A percentile compares a stretch with the other conserved stretches of the same genome.
Conservation (phyloP, 2,113 vertebrate genomes). For the Chinchilla lanigera region DNA sequence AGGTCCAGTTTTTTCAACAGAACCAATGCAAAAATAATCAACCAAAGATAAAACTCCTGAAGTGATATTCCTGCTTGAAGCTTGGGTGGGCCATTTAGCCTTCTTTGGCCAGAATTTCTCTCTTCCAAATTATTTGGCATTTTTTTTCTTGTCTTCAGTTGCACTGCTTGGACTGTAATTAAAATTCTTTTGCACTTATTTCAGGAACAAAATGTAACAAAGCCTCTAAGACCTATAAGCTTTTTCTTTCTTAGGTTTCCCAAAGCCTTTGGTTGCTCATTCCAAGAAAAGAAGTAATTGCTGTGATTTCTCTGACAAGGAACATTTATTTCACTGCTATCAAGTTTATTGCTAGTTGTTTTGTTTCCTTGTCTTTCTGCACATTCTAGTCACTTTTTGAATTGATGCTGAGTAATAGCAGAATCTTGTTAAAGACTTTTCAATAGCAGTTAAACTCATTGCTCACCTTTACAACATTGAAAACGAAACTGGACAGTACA, state of each 20-base stretch:
- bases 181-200: slow-evolving; percentile 63
- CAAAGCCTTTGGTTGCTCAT: not conserved
- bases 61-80: not conserved
- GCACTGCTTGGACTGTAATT: not conserved
- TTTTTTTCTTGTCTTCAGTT: slow-evolving; percentile 57
- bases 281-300: slow-evolving; percentile 46
- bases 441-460: not conserved
- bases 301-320: not conserved
- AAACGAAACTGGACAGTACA: not conserved
- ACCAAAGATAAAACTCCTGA: not conserved
- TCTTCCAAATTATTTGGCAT: slow-evolving; percentile 44
- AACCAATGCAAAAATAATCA: not conserved
- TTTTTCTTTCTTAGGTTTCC: slow-evolving; percentile 16
- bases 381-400: not conserved
- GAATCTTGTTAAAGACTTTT: not conserved
- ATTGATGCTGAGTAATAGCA: not conserved
- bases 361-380: not conserved
- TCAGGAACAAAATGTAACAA: slow-evolving; percentile 62
- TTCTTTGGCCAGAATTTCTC: not conserved
- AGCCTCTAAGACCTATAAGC: not conserved
- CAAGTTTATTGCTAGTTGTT: not conserved
- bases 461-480: not conserved
- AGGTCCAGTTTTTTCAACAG: not conserved
- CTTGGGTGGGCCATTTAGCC: slow-evolving; percentile 17
- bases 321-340: not conserved